phyloP scores from a whole-genome alignment of 1,140 invertebrate species.

The silkworm (Bombyx mori) region DNA sequence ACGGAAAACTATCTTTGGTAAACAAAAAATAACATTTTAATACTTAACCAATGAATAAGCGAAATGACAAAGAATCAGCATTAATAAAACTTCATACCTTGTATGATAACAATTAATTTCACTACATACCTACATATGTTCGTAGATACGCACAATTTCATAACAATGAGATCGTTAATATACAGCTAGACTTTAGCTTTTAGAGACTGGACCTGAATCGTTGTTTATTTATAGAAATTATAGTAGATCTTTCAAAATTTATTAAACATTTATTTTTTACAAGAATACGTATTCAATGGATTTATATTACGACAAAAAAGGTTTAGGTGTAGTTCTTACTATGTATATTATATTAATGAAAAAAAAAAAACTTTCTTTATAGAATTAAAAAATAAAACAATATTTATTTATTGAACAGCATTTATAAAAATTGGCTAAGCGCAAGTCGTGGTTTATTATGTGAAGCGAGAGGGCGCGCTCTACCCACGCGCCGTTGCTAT shows the following conservation, averaged over 20 bases:
- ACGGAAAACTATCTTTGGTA: slow-evolving; percentile 65
- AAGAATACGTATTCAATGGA: too few species aligned
- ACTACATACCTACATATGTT: slow-evolving; percentile 31
- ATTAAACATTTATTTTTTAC: too few species aligned
- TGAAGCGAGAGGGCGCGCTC: slow-evolving; percentile 32
- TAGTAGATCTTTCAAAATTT: too few species aligned
- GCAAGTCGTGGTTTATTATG: slow-evolving; percentile 21
- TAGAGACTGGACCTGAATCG: slow-evolving; percentile 47
- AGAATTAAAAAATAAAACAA: too few species aligned
- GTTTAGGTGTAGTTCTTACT: too few species aligned
- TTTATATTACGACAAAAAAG: too few species aligned
- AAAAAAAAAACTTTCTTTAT: too few species aligned
- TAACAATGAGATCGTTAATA: slow-evolving; percentile 68
- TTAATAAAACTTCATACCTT: slow-evolving; percentile 65
- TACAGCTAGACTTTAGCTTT: slow-evolving; percentile 25
- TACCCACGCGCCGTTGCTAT: slow-evolving; percentile 55
- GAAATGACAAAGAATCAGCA: slow-evolving; percentile 30
- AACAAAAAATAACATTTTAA: slow-evolving; percentile 53
- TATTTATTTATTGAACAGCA: too few species aligned
- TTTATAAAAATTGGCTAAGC: slow-evolving; percentile 24
- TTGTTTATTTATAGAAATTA: slow-evolving; percentile 15
- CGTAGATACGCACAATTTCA: slow-evolving; percentile 56
- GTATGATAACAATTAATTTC: slow-evolving; percentile 67
- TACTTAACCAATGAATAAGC: slow-evolving; percentile 38
- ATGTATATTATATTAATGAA: too few species aligned